Percentiles rank a stretch among this genome's conserved stretches.
Conservation (phyloP, 2,888 invertebrate species). For the Catocala nupta region DNA sequence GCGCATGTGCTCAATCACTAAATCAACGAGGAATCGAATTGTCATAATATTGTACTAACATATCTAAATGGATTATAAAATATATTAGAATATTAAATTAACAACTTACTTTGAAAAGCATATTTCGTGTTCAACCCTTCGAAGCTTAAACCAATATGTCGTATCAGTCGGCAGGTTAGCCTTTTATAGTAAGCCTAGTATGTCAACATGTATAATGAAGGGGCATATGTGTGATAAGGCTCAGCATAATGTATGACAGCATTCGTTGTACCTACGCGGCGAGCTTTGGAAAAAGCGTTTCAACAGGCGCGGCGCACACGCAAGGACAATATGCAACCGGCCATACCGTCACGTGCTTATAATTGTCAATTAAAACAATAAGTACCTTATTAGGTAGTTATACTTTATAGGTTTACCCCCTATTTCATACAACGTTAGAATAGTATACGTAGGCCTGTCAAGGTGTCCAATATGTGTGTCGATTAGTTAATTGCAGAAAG, state of each 20-base stretch:
- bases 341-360: not conserved
- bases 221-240: constrained; percentile 64
- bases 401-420: too few relatives aligned
- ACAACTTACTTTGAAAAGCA: constrained; percentile 77
- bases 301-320: constrained; percentile 44
- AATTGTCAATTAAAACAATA: not conserved
- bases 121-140: constrained; percentile 66
- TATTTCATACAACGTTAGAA: too few relatives aligned
- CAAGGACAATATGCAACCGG: constrained; percentile 49
- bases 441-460: too few relatives aligned
- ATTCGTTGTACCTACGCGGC: constrained; percentile 57
- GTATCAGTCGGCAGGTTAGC: constrained; percentile 49
- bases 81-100: constrained; percentile 3
- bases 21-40: too few relatives aligned
- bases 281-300: constrained; percentile 49
- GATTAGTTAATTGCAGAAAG: too few relatives aligned
- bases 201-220: constrained; percentile 59
- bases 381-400: too few relatives aligned
- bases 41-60: too few relatives aligned
- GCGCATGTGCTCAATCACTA: too few relatives aligned
- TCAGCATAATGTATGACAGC: constrained; percentile 58
- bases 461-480: too few relatives aligned
- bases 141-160: constrained; percentile 69
- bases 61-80: too few relatives aligned
- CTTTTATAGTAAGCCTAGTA: constrained; percentile 74